Conservation (phyloP, 2,888 invertebrate genomes). For the Apomyelois bistriatella region DNA sequence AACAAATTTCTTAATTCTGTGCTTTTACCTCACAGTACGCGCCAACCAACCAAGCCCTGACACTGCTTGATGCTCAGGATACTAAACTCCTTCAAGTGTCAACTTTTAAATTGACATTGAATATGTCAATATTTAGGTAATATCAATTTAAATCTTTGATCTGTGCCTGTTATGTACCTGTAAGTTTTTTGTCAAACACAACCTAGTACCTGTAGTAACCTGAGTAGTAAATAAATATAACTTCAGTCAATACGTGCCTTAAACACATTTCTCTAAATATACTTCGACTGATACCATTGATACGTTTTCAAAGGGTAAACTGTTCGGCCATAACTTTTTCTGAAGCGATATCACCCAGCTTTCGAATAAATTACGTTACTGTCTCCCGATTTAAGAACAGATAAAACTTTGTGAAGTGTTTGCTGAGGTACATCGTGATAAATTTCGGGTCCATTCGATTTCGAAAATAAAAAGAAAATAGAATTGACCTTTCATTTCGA, state of each 20-base stretch:
- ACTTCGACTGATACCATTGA: constrained; percentile 36
- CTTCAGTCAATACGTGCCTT: constrained; percentile 30
- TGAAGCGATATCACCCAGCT: constrained; percentile 38
- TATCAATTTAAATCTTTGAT: too few relatives aligned
- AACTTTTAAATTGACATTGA: too few relatives aligned
- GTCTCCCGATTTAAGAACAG: constrained; percentile 40
- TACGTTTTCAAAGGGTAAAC: constrained; percentile 45
- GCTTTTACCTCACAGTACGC: too few relatives aligned
- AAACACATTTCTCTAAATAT: constrained; percentile 48
- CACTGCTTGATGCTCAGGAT: too few relatives aligned
- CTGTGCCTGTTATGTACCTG: too few relatives aligned
- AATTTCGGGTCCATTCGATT: constrained; percentile 22
- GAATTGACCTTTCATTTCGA: neutral
- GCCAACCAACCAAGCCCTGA: too few relatives aligned
- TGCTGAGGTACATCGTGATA: constrained; percentile 28
- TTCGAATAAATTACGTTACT: constrained; percentile 46
- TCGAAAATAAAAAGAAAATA: neutral
- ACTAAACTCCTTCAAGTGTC: too few relatives aligned
- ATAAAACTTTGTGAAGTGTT: constrained; percentile 45
- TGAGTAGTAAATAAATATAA: too few relatives aligned
- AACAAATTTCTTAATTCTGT: too few relatives aligned
- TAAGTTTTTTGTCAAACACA: too few relatives aligned
- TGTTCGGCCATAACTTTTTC: constrained; percentile 44
- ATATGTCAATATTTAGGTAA: too few relatives aligned
- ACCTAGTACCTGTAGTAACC: too few relatives aligned